Conservation (phyloP, 2,113 vertebrate genomes). For the Pteronura brasiliensis region DNA sequence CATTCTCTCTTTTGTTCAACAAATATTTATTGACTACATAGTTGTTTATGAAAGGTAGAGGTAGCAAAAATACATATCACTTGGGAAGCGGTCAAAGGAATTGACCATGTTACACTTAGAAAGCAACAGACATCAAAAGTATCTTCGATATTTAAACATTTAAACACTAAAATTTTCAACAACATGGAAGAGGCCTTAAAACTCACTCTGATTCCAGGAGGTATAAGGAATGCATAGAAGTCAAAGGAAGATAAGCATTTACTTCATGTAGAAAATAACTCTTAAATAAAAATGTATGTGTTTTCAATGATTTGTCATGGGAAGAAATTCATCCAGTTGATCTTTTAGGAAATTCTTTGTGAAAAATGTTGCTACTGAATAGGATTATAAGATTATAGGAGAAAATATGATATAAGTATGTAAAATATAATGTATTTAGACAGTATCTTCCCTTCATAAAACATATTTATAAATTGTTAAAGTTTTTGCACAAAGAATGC, state of each 20-base stretch:
- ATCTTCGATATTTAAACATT: background rate
- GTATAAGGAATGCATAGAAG: too few relatives aligned
- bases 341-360: background rate
- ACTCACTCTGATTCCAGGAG: background rate
- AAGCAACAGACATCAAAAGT: background rate
- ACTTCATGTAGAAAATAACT: background rate
- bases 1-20: background rate
- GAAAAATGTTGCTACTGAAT: background rate
- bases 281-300: background rate
- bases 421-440: background rate
- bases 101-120: background rate
- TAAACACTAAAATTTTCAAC: background rate
- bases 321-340: background rate
- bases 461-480: background rate
- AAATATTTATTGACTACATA: background rate
- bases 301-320: background rate
- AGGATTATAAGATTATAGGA: background rate
- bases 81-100: background rate
- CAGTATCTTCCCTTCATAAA: background rate
- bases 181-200: background rate
- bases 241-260: background rate
- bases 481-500: background rate
- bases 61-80: background rate
- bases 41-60: background rate
- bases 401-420: background rate